phyloP scores from a whole-genome alignment of 2,113 vertebrate genomes.

The Chiloscyllium plagiosum region DNA sequence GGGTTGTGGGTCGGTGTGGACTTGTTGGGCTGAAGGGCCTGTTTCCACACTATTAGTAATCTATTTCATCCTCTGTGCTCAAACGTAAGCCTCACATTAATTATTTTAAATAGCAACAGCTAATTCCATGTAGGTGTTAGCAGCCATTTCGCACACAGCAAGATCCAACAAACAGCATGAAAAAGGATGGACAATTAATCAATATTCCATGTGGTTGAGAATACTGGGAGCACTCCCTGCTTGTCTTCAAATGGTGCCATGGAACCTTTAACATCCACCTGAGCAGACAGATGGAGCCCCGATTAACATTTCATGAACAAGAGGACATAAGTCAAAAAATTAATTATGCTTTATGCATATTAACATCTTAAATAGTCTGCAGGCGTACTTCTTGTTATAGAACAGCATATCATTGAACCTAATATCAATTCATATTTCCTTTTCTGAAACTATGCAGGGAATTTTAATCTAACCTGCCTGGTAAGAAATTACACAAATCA shows the following conservation, averaged over 20 bases:
- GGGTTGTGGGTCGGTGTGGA: too few species aligned
- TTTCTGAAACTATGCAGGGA: background rate
- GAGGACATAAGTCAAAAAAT: background rate
- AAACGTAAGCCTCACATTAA: background rate
- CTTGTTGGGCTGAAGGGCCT: too few species aligned
- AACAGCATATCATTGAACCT: conserved; percentile 5
- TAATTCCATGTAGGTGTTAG: background rate
- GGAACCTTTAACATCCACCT: background rate
- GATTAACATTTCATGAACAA: conserved; percentile 22
- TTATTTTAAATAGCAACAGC: background rate
- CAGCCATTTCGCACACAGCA: background rate
- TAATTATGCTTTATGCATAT: conserved; percentile 7
- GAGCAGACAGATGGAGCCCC: background rate
- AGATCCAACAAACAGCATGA: background rate
- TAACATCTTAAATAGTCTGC: background rate
- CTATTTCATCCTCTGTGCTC: background rate
- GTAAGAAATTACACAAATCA: background rate
- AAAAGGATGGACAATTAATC: background rate
- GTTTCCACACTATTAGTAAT: too few species aligned
- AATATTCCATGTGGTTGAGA: background rate
- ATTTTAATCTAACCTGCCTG: background rate
- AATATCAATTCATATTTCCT: conserved; percentile 10
- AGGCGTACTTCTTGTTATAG: background rate
- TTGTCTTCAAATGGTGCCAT: background rate
- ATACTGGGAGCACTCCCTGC: background rate